Conservation (phyloP, 1,140 invertebrate genomes). For the Vollenhovia emeryi region DNA sequence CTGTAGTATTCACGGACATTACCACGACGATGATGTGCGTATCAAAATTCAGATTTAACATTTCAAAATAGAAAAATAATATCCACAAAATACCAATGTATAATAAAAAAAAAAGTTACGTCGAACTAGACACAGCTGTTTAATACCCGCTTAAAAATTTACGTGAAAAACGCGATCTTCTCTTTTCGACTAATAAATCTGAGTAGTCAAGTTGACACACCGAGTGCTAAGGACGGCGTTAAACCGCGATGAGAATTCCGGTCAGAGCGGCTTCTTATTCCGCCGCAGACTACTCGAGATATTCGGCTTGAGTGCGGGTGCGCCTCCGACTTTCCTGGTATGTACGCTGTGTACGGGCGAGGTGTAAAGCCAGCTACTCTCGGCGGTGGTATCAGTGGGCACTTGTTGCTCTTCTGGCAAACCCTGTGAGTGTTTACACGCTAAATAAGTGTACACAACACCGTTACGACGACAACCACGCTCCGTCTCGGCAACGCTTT, state of each 20-base stretch:
- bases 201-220: background rate
- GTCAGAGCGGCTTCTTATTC: constrained; percentile 26
- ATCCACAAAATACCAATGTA: background rate
- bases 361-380: constrained; percentile 65
- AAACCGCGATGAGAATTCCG: background rate
- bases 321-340: constrained; percentile 48
- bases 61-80: background rate
- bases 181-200: background rate
- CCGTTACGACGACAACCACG: constrained; percentile 51
- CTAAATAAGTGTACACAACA: constrained; percentile 77
- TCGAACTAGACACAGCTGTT: too few relatives aligned
- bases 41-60: background rate
- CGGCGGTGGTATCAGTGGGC: constrained; percentile 66
- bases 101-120: background rate
- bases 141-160: background rate
- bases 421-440: constrained; percentile 77
- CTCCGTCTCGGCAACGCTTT: constrained; percentile 54
- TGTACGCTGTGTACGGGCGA: constrained; percentile 46
- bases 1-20: background rate
- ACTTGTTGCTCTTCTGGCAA: constrained; percentile 80
- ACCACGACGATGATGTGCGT: background rate
- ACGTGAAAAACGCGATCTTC: background rate
- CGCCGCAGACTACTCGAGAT: constrained; percentile 35
- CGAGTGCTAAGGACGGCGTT: background rate
- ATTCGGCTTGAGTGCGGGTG: constrained; percentile 41